Base-by-base conservation (phyloP, 2,888 invertebrate species). In the Meghimatium bilineatum region DNA sequence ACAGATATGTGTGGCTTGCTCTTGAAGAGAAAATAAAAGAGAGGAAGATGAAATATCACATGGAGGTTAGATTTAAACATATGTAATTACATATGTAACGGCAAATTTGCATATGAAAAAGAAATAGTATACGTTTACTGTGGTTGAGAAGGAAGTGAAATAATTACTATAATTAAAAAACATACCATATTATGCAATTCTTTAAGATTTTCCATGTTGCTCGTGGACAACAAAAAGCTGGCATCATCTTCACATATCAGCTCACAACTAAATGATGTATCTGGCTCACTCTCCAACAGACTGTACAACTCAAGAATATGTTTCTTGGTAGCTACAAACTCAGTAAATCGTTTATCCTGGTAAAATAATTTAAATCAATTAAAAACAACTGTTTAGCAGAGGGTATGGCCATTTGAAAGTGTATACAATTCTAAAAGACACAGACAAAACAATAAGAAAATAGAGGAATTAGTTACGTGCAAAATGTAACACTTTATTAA, bases 341-440 rank as follows among this genome's bases (percentile, higher is more conserved):
- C 88, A 23, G 76, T 96, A 94, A 89, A 88, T 75, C 93, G 89
- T 77, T 90, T 90, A n/a, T 89, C 90, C 92, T 93, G 88, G 26
- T 87, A 86, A 66, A 69, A 77, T 85, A 60, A 80, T 38, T 3
- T 1, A 52, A 34, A 14, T 71, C 36, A 44, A 83, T 32, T 26
- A 38, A 56, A 38, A 71, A 38, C 26, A 71, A 23, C 14, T 20
- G n/a, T 63, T 63, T 63, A n/a, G 60, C n/a, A 63, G 23, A n/a
- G 44, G n/a, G n/a, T n/a, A n/a, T n/a, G n/a, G n/a, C n/a, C n/a
- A n/a, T n/a, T n/a, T n/a, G n/a, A n/a, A n/a, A n/a, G n/a, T n/a
- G n/a, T n/a, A n/a, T n/a, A n/a, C n/a, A n/a, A n/a, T n/a, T n/a
- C n/a, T n/a, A n/a, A n/a, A n/a, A n/a, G n/a, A n/a, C n/a, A n/a